A percentile compares a stretch with the other conserved stretches of the same genome.
Evolutionary conservation across 2,113 vertebrate species (phyloP).

Genomic region (Phaethon lepturus): DNA sequence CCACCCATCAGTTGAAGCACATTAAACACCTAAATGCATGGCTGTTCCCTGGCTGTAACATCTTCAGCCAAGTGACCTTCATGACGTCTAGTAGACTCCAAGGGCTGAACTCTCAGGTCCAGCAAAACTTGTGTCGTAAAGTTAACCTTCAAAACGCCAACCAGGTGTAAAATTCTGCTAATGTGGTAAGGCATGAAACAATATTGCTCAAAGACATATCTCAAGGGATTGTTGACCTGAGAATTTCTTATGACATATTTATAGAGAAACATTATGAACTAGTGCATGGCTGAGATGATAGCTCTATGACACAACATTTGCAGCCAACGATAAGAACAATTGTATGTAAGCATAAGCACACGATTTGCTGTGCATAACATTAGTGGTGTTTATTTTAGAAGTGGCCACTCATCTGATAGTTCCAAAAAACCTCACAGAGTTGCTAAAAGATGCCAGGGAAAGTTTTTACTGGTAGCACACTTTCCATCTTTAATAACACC

Average conservation of each 20-base stretch:
- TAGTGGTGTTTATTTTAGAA: conserved; percentile 10
- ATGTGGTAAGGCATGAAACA: neutral
- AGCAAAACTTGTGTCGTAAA: neutral
- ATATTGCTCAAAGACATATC: neutral
- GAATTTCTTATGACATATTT: neutral
- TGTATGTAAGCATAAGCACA: neutral
- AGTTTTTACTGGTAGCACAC: conserved; percentile 25
- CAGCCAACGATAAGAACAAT: neutral
- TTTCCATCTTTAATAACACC: conserved; percentile 7
- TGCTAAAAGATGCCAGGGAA: neutral
- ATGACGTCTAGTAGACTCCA: fast-evolving
- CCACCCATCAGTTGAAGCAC: neutral
- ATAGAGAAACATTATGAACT: neutral
- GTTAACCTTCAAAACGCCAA: neutral
- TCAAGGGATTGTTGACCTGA: neutral
- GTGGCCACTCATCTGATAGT: neutral
- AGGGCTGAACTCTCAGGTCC: neutral
- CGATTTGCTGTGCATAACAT: neutral
- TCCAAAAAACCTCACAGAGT: neutral
- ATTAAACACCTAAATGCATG: neutral
- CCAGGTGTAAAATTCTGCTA: neutral
- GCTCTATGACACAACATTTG: neutral
- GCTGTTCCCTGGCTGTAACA: neutral
- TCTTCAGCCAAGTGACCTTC: neutral
- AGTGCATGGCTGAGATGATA: neutral